Conservation (phyloP, 2,797 vertebrate genomes). For the Pteronotus mesoamericanus region DNA sequence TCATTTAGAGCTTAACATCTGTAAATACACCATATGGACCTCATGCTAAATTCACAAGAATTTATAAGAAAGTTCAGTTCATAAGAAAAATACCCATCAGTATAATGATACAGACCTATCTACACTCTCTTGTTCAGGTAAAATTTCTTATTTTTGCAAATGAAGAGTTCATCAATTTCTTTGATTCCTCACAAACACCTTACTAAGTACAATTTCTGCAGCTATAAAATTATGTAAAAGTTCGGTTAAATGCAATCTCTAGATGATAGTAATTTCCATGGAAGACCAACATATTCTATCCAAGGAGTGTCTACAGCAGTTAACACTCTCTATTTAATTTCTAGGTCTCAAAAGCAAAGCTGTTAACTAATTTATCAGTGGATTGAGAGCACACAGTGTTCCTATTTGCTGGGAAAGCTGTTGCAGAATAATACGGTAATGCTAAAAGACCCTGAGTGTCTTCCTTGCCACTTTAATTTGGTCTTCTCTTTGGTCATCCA, state of each 20-base stretch:
- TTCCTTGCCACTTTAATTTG: not conserved
- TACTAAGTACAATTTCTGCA: not conserved
- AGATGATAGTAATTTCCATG: not conserved
- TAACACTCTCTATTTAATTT: not conserved
- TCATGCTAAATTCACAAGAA: slow-evolving; percentile 8
- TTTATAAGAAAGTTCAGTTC: slow-evolving; percentile 11
- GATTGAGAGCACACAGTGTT: not conserved
- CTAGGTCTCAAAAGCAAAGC: not conserved
- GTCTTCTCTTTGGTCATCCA: not conserved
- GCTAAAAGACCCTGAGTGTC: no score
- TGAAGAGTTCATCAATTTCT: not conserved
- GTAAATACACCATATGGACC: slow-evolving; percentile 30
- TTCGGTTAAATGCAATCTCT: not conserved
- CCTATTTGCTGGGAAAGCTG: not conserved
- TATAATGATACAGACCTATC: not conserved
- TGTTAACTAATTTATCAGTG: not conserved
- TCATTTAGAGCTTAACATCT: slow-evolving; percentile 40
- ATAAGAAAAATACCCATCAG: not conserved
- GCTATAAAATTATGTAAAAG: not conserved
- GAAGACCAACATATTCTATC: not conserved
- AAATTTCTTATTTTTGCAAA: not conserved
- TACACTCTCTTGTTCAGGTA: not conserved
- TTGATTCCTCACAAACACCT: not conserved
- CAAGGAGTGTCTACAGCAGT: not conserved
- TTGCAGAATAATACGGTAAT: not conserved